These are phyloP conservation scores for Pseudomugil tenellus DNA, from an alignment of 2,797 vertebrate species.

Conservation along the genomic window DNA sequence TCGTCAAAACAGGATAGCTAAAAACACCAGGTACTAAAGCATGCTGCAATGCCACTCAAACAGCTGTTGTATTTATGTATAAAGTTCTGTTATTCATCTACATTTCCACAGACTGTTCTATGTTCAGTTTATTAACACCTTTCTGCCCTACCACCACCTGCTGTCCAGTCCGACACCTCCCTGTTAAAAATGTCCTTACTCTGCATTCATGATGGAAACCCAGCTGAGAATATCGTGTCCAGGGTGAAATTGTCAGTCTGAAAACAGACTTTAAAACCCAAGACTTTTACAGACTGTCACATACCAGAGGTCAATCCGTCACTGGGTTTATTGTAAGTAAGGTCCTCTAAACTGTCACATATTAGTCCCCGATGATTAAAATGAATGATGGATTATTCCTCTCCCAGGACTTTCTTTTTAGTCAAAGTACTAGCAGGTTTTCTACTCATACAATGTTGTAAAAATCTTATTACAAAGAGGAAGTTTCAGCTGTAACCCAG, in stretches of 20 bases:
- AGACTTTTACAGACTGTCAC: conserved; percentile 56
- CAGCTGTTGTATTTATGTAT: conserved; percentile 7
- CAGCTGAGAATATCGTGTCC: conserved; percentile 21
- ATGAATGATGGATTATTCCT: conserved; percentile 32
- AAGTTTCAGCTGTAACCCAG: neutral
- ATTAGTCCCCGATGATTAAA: conserved; percentile 55
- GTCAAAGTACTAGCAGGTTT: neutral
- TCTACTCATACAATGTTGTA: neutral
- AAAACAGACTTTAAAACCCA: conserved; percentile 35
- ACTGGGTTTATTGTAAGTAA: conserved; percentile 40
- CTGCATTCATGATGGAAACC: conserved; percentile 26
- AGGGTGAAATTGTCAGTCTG: conserved; percentile 8
- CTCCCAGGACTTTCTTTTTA: conserved; percentile 2
- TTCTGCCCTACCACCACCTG: neutral
- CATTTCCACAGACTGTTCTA: conserved; percentile 38
- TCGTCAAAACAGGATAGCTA: neutral
- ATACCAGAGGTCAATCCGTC: conserved; percentile 33
- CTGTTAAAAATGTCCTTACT: conserved; percentile 7
- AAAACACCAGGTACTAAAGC: no score
- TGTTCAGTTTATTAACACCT: conserved; percentile 37
- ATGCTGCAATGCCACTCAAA: neutral
- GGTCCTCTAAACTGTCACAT: conserved; percentile 62
- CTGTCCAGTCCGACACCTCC: conserved; percentile 27
- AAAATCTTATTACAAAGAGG: neutral
- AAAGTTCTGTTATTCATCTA: neutral